These are phyloP conservation scores for Takifugu bimaculatus DNA, from an alignment of 2,113 vertebrate species.

Conservation along the genomic window DNA sequence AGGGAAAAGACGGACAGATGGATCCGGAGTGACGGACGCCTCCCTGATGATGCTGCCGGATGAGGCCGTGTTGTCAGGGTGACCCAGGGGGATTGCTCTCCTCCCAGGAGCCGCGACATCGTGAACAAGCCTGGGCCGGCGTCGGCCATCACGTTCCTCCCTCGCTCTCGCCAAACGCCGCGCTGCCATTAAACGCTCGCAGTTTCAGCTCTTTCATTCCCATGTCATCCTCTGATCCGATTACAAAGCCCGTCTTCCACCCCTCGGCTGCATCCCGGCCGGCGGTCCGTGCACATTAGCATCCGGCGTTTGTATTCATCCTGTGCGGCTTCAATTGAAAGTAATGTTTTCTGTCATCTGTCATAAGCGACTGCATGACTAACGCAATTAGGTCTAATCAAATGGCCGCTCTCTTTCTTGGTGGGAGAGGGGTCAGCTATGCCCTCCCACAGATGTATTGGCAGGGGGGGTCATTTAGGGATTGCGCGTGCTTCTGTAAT, in stretches of 20 bases:
- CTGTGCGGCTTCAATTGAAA: conserved; percentile 66
- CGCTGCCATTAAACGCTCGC: conserved; percentile 63
- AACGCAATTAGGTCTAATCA: conserved; percentile 65
- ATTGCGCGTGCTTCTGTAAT: no score
- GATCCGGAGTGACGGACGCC: conserved; percentile 42
- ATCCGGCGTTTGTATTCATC: conserved; percentile 64
- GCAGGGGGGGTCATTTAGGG: neutral
- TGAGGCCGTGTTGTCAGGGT: conserved; percentile 23
- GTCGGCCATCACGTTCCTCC: conserved; percentile 22
- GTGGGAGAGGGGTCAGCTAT: conserved; percentile 35
- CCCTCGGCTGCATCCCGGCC: neutral
- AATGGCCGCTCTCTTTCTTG: conserved; percentile 43
- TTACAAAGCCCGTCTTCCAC: conserved; percentile 49
- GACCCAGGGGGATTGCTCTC: conserved; percentile 39
- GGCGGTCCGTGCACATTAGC: conserved; percentile 21
- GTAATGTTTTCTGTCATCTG: conserved; percentile 71
- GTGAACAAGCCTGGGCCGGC: conserved; percentile 39
- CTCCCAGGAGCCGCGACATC: conserved; percentile 30
- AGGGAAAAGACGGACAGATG: conserved; percentile 14
- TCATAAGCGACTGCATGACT: conserved; percentile 58
- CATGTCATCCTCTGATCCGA: conserved; percentile 75
- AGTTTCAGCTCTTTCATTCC: conserved; percentile 73
- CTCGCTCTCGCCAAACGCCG: conserved; percentile 54
- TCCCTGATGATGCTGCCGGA: conserved; percentile 42
- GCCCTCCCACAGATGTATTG: conserved; percentile 1